Base-by-base conservation (phyloP, 2,797 vertebrate species). In the Cygnus olor region DNA sequence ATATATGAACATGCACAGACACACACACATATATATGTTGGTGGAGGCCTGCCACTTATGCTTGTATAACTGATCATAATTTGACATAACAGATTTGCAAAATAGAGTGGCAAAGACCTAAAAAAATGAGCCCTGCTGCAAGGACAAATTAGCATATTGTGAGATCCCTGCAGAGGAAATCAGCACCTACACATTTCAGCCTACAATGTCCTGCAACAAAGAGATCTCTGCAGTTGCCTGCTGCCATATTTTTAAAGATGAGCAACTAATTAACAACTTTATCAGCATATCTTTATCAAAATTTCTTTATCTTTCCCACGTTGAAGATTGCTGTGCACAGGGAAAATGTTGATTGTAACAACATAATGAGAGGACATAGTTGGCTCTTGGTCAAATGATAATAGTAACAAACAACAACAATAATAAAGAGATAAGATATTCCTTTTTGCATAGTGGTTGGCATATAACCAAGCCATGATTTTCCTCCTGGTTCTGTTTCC, bases 211-310 rank as follows among this genome's bases (percentile, higher is more conserved):
- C 94, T 95, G 85, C 89, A 85, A 95, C 89, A 95, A 91, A 95
- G 91, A 76, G 65, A 87, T 88, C 0, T 3, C 70, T 91, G 51
- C 68, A 64, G 16, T 88, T 85, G 91, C 94, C 92, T 81, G 47
- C 70, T 91, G 94, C 71, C 57, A 30, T 68, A 32, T 82, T 94
- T 92, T 90, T 85, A 66, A 93, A 95, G 82, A 95, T 68, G 91
- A 96, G 60, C 63, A 94, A 94, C 77, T 95, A 95, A 95, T 97
- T 96, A 95, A 86, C 73, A 84, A 44, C 78, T 71, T 87, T 94
- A 95, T 94, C 93, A 81, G 84, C 89, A 92, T 56, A 93, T 80
- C 73, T 95, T 92, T 94, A 88, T 94, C 94, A 91, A 88, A 93
- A 93, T 51, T 25, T 42, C 64, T 71, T 45, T 82, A 19, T 68